Conservation (phyloP, 2,888 invertebrate genomes). For the Thecocarcelia acutangulata region DNA sequence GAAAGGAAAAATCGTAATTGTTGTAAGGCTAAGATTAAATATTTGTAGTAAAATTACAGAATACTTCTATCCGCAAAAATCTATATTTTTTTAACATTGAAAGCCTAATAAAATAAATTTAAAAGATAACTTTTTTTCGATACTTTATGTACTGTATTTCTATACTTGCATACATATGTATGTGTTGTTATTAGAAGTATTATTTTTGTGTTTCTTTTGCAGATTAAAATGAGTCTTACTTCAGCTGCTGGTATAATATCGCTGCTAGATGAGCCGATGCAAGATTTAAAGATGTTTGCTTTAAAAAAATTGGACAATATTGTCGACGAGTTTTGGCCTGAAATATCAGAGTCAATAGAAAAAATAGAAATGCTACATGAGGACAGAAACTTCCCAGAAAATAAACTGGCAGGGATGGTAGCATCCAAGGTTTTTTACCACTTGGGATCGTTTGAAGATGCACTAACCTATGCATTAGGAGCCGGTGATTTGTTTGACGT, state of each 20-base stretch:
- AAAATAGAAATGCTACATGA: slow-evolving; percentile 99
- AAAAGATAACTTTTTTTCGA: too few species aligned
- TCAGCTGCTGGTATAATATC: slow-evolving; percentile 95
- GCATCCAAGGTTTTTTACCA: slow-evolving; percentile 99
- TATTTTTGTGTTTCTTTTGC: not conserved
- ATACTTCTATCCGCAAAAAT: too few species aligned
- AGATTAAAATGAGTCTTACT: slow-evolving; percentile 82
- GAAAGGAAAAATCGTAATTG: slow-evolving; percentile 35
- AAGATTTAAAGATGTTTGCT: slow-evolving; percentile 96
- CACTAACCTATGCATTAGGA: slow-evolving; percentile 97
- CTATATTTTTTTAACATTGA: too few species aligned
- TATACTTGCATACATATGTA: too few species aligned
- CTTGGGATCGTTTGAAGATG: slow-evolving; percentile 97
- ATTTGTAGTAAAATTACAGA: not conserved
- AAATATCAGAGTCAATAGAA: slow-evolving; percentile 98
- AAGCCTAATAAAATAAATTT: too few species aligned
- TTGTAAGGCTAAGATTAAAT: not conserved
- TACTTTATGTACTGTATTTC: too few species aligned
- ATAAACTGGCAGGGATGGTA: slow-evolving; percentile 96
- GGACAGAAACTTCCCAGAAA: slow-evolving; percentile 92
- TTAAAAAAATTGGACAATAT: slow-evolving; percentile 95
- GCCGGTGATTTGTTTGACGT: slow-evolving; percentile 98
- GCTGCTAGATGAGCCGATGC: slow-evolving; percentile 95
- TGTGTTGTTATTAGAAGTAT: too few species aligned
- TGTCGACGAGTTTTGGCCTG: slow-evolving; percentile 99